Evolutionary conservation across 1,140 invertebrate species (phyloP), one percentile per base, ranked within the genome.

Genomic region (Chionoecetes opilio): DNA sequence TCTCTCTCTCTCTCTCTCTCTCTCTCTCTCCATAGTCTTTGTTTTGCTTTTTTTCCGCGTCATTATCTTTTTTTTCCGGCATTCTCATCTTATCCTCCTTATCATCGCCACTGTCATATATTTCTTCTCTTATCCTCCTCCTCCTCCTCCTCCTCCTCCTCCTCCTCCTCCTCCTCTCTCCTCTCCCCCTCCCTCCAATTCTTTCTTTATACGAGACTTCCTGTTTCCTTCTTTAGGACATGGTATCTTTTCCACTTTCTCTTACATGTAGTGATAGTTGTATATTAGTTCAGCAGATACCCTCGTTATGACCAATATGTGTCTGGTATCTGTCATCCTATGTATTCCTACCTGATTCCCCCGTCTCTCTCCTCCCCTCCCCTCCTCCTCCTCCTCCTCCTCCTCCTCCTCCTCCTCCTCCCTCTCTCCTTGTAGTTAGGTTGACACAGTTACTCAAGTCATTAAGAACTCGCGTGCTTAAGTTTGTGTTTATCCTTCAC

Each of bases 1-100:
- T 75, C 63, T 75, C 63, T 75, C 63, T 75, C 63, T 75, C 63
- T 75, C 63, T 75, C 63, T 75, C 63, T 75, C 63, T 75, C 63
- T 75, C 63, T 75, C 63, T 75, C 63, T 75, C 63, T 75, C 63
- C n/a, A n/a, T n/a, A n/a, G n/a, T n/a, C 41, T 46, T 46, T 46
- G 5, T 5, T 46, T 46, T 46, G 0, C 63, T 75, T 26, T n/a
- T 21, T n/a, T 26, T 75, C 63, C n/a, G 5, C 26, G 6, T 75
- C 26, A 5, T 75, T 75, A 26, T 2, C 11, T 75, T 75, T n/a
- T n/a, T 75, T 26, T 26, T 75, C 21, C 46, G 46, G 11, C 11
- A n/a, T 75, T 26, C 11, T 75, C 21, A 75, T 75, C 63, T 75
- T 75, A 6, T 21, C 41, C 41, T 14, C 14, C 41, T 46, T 14